phyloP scores from a whole-genome alignment of 1,140 invertebrate species.

The Anoplolepis gracilipes region DNA sequence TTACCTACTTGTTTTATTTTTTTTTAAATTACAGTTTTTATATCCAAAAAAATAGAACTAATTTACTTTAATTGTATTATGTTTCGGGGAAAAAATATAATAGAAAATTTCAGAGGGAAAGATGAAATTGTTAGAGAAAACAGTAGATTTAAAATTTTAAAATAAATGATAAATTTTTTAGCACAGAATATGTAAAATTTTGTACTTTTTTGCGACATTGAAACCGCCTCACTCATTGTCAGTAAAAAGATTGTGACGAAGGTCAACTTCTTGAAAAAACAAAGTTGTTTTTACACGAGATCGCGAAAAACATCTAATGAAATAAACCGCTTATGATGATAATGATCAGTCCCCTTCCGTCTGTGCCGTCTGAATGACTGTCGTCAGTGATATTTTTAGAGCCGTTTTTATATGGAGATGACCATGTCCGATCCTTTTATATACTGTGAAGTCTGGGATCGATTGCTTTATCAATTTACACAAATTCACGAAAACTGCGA shows the following conservation, averaged over 20 bases:
- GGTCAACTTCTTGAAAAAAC: constrained; percentile 29
- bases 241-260: constrained; percentile 3
- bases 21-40: neutral
- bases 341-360: constrained; percentile 49
- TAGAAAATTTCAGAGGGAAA: neutral
- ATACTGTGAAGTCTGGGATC: neutral
- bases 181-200: neutral
- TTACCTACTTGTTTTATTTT: neutral
- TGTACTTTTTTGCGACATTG: neutral
- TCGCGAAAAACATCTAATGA: constrained; percentile 40
- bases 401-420: constrained; percentile 29
- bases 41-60: neutral
- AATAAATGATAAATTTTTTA: neutral
- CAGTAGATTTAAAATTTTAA: neutral
- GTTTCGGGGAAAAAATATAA: neutral
- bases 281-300: constrained; percentile 40
- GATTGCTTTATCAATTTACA: constrained; percentile 47
- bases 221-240: neutral
- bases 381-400: constrained; percentile 49
- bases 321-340: constrained; percentile 47
- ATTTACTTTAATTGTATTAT: neutral
- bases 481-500: constrained; percentile 29
- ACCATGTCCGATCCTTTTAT: constrained; percentile 6
- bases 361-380: neutral
- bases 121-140: neutral